These are phyloP conservation scores for Drosophila yakuba DNA, from an alignment of 1,140 invertebrate species.

Conservation along the genomic window DNA sequence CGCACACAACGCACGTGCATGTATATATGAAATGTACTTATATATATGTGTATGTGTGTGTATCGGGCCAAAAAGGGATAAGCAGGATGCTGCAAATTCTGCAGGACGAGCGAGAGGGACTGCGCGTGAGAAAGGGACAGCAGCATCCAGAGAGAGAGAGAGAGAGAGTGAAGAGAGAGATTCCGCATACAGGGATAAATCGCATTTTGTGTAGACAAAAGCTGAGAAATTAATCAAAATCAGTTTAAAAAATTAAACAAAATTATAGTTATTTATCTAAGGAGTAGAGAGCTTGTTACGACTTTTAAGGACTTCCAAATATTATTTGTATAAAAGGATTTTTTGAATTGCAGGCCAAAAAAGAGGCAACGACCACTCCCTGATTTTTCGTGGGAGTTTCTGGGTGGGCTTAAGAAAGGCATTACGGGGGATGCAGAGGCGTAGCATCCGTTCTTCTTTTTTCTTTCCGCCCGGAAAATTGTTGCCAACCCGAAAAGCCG, in stretches of 20 bases:
- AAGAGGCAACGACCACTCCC: conserved; percentile 37
- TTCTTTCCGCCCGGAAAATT: conserved; percentile 15
- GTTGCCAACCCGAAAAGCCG: conserved; percentile 46
- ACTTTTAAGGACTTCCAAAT: neutral
- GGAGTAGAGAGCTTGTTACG: too few relatives aligned
- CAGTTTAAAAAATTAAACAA: conserved; percentile 4
- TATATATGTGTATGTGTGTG: conserved; percentile 34
- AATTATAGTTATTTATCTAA: conserved; percentile 1
- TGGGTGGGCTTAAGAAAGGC: conserved; percentile 21
- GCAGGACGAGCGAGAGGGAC: conserved; percentile 32
- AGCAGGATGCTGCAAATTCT: conserved; percentile 77
- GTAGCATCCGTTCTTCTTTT: neutral
- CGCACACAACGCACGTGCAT: conserved; percentile 20
- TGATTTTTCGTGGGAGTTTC: conserved; percentile 40
- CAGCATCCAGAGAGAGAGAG: conserved; percentile 9
- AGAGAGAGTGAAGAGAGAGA: conserved; percentile 13
- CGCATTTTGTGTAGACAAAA: conserved; percentile 61
- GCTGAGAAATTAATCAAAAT: conserved; percentile 49
- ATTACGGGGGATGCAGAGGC: conserved; percentile 19
- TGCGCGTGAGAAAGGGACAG: conserved; percentile 10
- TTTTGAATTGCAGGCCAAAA: neutral
- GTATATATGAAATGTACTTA: conserved; percentile 22
- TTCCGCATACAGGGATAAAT: conserved; percentile 18
- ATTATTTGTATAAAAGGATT: neutral
- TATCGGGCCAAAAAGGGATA: conserved; percentile 66